Evolutionary conservation across 2,888 invertebrate genomes (phyloP).

Genomic region (Pristionchus entomophagus): DNA sequence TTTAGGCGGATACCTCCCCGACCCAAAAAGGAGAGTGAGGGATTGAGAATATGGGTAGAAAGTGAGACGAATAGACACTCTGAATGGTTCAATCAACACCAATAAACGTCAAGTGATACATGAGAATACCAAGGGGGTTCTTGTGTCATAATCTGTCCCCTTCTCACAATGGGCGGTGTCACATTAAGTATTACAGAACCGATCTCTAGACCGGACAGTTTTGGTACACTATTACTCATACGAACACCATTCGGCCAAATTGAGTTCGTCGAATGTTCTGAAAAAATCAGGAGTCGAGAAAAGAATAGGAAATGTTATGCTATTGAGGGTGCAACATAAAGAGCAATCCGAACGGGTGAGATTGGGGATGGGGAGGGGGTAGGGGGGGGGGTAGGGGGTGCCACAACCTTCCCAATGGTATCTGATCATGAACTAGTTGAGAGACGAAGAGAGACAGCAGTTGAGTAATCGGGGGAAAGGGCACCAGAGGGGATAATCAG

Average conservation of each 20-base stretch:
- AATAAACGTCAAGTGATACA: constrained; percentile 31
- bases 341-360: no score
- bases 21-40: not conserved
- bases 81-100: constrained; percentile 26
- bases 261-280: not conserved
- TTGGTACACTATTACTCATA: not conserved
- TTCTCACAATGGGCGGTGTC: constrained; percentile 27
- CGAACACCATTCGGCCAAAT: not conserved
- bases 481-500: constrained; percentile 30
- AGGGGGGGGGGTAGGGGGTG: not conserved
- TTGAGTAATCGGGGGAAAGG: constrained; percentile 33
- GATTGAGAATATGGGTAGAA: constrained; percentile 6
- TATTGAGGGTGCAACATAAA: no score
- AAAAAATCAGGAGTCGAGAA: not conserved
- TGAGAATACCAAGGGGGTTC: not conserved
- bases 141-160: constrained; percentile 12
- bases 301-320: no score
- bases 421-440: constrained; percentile 15
- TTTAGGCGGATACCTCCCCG: not conserved
- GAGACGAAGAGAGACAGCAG: not conserved
- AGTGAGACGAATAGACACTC: not conserved
- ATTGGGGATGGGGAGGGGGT: not conserved
- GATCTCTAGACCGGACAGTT: not conserved
- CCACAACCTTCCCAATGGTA: not conserved
- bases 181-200: constrained; percentile 1